Evolutionary conservation across 2,888 invertebrate genomes (phyloP), one percentile per base, ranked within the genome.

Genomic region (Hofmannophila pseudospretella): DNA sequence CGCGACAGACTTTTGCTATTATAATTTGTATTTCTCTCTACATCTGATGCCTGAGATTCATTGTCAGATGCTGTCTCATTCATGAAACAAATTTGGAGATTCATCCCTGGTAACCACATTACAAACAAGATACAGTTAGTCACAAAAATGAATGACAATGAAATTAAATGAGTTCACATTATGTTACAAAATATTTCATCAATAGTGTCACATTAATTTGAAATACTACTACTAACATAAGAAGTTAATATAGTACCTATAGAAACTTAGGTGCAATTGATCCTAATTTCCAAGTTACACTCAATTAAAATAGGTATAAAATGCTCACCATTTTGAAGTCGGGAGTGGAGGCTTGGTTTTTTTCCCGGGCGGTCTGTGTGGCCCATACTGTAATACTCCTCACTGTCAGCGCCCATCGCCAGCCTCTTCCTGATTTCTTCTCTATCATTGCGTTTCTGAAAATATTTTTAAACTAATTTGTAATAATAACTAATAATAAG

Each of bases 41-140:
- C 88, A 58, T 94, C 94, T 37, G 93, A 93, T 47, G 89, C 89
- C 49, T 92, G 93, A 54, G 93, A 94, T 73, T 95, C 95, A 58
- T 91, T 93, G 73, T 95, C 95, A 34, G 94, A 94, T 42, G 93
- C 93, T 38, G 94, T 94, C 75, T 97, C 96, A 75, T 97, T 96
- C 94, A 97, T 95, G 81, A 96, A 97, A 88, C 97, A 97, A 63
- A 97, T 96, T 89, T 96, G 96, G 34, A 97, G 91, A 86, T 96
- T 96, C 93, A 94, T 96, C 54, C 95, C 94, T 94, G 75, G 74
- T 75, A 58, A 51, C 54, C 49, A 62, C 58, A 67, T 51, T 58
- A 71, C 58, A 37, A 41, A 39, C 43, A 44, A 49, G 42, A 39
- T 33, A 38, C 1, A n/a, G 23, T 23, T 23, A 23, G n/a, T 23